Percentiles rank a stretch among this genome's conserved stretches.
phyloP scores from a whole-genome alignment of 1,140 invertebrate species.

The Listronotus bonariensis region DNA sequence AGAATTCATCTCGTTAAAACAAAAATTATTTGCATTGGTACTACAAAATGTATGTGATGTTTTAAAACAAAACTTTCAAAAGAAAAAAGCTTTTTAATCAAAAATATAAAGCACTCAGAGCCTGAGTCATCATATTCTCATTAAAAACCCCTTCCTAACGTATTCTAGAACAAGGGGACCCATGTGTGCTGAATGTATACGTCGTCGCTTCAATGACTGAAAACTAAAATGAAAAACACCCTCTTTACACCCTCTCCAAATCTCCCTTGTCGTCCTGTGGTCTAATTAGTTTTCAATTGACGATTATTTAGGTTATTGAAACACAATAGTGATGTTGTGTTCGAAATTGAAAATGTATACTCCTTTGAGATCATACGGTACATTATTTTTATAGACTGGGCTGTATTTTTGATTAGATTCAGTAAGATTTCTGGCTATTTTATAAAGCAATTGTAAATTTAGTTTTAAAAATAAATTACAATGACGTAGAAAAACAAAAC shows the following conservation, averaged over 20 bases:
- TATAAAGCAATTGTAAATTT: too few relatives aligned
- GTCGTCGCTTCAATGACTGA: slow-evolving; percentile 17
- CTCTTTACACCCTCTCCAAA: slow-evolving; percentile 13
- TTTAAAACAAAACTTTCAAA: too few relatives aligned
- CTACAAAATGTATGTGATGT: too few relatives aligned
- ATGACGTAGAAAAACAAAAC: too few relatives aligned
- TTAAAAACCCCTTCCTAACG: slow-evolving; percentile 19
- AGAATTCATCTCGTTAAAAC: too few relatives aligned
- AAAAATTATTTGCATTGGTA: too few relatives aligned
- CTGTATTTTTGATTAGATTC: too few relatives aligned
- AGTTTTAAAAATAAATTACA: too few relatives aligned
- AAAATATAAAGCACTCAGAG: slow-evolving; percentile 23
- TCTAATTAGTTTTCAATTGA: slow-evolving; percentile 32
- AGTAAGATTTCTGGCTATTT: too few relatives aligned
- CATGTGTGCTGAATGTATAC: slow-evolving; percentile 19
- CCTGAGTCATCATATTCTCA: slow-evolving; percentile 27
- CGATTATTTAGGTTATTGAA: slow-evolving; percentile 19
- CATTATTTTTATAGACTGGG: too few relatives aligned
- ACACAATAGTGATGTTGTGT: background rate
- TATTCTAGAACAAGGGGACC: slow-evolving; percentile 24
- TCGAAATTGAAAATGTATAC: too few relatives aligned
- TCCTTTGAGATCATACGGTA: too few relatives aligned
- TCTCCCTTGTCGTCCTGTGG: slow-evolving; percentile 8
- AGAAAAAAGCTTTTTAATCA: slow-evolving; percentile 12
- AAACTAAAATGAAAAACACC: slow-evolving; percentile 33